Conservation (phyloP, 2,797 vertebrate species). For the Limosa lapponica region DNA sequence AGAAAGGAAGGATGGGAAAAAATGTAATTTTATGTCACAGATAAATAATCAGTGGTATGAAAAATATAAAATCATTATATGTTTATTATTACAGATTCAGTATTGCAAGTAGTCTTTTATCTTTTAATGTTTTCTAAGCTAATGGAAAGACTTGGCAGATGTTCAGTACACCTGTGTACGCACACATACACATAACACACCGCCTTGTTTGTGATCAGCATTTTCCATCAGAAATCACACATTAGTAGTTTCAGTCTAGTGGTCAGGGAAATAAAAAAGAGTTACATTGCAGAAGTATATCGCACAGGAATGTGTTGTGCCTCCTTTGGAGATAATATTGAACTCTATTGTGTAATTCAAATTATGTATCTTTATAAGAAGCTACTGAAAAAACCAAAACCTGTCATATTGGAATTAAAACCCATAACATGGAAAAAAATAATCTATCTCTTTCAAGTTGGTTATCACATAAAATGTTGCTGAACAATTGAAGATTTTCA, state of each 20-base stretch:
- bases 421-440: not conserved
- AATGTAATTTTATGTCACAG: not conserved
- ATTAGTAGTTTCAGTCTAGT: not conserved
- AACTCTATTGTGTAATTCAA: not conserved
- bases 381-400: not conserved
- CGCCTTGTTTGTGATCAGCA: not conserved
- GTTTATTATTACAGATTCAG: not conserved
- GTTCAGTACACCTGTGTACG: not conserved
- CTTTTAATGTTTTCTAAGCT: not conserved
- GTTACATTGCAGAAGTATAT: not conserved
- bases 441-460: not conserved
- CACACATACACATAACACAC: not conserved
- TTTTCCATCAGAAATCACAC: not conserved
- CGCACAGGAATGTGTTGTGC: not conserved
- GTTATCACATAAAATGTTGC: not conserved
- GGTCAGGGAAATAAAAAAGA: not conserved
- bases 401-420: not conserved
- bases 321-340: not conserved
- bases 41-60: not conserved
- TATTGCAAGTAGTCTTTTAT: not conserved
- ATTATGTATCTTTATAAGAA: not conserved
- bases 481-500: not conserved
- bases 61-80: not conserved
- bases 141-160: not conserved
- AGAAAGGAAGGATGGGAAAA: not conserved